Conservation (phyloP, 2,888 invertebrate species). For the Cheilosia soror region DNA sequence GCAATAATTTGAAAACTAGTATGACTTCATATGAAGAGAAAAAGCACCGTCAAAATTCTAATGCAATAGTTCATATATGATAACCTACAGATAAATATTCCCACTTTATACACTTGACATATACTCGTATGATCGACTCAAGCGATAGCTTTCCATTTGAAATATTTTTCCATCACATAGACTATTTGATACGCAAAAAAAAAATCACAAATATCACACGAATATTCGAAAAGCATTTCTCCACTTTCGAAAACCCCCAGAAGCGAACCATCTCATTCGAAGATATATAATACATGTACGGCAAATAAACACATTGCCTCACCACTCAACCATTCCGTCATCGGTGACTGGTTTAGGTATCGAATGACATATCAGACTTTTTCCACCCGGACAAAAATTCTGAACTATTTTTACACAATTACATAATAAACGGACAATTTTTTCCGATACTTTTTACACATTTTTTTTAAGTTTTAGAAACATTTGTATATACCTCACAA, state of each 20-base stretch:
- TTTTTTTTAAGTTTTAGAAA: not conserved
- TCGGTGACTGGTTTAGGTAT: slow-evolving; percentile 36
- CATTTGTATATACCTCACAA: slow-evolving; percentile 47
- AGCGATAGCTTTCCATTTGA: not conserved
- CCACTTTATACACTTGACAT: not conserved
- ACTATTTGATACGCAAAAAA: slow-evolving; percentile 29
- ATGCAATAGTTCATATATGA: not conserved
- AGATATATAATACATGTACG: slow-evolving; percentile 47
- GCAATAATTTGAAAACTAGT: too few relatives aligned
- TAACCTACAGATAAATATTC: not conserved
- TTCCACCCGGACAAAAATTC: slow-evolving; percentile 43
- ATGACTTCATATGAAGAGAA: too few relatives aligned
- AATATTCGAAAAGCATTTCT: slow-evolving; percentile 20
- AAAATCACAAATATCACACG: not conserved
- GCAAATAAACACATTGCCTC: slow-evolving; percentile 11
- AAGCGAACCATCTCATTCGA: slow-evolving; percentile 5
- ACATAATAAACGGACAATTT: slow-evolving; percentile 43
- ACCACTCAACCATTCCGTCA: slow-evolving; percentile 40
- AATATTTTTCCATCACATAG: not conserved
- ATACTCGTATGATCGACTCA: not conserved
- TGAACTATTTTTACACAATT: slow-evolving; percentile 62
- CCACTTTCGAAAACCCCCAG: slow-evolving; percentile 17
- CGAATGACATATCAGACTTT: slow-evolving; percentile 53
- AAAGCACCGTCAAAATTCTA: too few relatives aligned
- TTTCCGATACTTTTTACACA: slow-evolving; percentile 9